phyloP scores from a whole-genome alignment of 2,888 invertebrate genomes.

The Helicoverpa assulta region DNA sequence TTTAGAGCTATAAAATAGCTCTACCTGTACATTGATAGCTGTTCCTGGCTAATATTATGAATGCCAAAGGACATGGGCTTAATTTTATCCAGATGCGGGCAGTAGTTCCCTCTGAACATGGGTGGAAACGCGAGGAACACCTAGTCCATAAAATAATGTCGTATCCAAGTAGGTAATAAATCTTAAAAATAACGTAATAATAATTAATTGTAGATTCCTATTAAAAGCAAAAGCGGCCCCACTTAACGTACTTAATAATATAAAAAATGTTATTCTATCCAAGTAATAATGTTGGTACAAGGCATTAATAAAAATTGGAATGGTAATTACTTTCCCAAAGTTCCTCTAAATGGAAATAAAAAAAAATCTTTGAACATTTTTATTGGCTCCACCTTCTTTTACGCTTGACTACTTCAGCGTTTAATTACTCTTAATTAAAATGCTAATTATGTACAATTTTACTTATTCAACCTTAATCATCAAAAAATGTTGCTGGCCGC shows the following conservation, averaged over 20 bases:
- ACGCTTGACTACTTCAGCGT: conserved; percentile 28
- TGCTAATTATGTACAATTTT: conserved; percentile 36
- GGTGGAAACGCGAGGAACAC: too few relatives aligned
- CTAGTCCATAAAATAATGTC: too few relatives aligned
- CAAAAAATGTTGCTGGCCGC: conserved; percentile 19
- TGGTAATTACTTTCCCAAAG: conserved; percentile 16
- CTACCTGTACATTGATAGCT: too few relatives aligned
- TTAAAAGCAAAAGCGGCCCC: background rate
- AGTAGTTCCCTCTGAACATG: too few relatives aligned
- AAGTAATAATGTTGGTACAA: background rate
- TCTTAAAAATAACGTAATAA: background rate
- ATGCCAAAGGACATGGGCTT: too few relatives aligned
- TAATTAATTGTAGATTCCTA: background rate
- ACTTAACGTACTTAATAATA: background rate
- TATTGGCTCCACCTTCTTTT: conserved; percentile 14
- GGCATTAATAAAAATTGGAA: conserved; percentile 25
- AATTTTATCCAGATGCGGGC: too few relatives aligned
- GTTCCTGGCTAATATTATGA: too few relatives aligned
- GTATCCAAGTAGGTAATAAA: too few relatives aligned
- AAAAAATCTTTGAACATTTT: conserved; percentile 40
- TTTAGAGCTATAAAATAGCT: too few relatives aligned
- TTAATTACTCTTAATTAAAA: conserved; percentile 35
- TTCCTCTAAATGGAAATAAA: conserved; percentile 22
- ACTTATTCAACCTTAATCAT: conserved; percentile 31
- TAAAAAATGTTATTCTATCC: background rate